These are phyloP conservation scores for Chrysomela aeneicollis DNA, from an alignment of 2,888 invertebrate species.

Conservation along the genomic window DNA sequence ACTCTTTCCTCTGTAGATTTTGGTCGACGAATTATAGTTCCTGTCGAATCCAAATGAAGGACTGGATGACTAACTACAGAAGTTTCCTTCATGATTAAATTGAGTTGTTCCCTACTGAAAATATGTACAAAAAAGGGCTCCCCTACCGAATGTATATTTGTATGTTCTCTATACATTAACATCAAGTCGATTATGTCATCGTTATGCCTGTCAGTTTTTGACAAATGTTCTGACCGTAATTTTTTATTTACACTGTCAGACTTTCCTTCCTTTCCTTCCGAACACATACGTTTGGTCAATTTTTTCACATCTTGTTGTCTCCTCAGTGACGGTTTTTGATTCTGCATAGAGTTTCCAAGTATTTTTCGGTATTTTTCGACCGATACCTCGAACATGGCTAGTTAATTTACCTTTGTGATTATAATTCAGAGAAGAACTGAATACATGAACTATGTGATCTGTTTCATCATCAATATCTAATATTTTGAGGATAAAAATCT, in stretches of 20 bases:
- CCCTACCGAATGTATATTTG: not conserved
- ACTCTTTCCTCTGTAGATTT: not conserved
- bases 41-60: conserved; percentile 1
- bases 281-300: not conserved
- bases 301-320: not conserved
- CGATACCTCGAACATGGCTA: not conserved
- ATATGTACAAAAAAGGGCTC: conserved; percentile 11
- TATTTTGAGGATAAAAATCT: not conserved
- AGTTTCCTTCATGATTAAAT: not conserved
- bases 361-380: not conserved
- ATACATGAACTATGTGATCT: not conserved
- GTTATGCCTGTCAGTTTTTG: conserved; percentile 1
- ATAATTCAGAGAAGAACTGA: not conserved
- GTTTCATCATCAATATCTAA: not conserved
- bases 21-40: not conserved
- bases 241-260: conserved; percentile 12
- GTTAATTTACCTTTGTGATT: not conserved
- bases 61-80: not conserved
- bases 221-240: conserved; percentile 1
- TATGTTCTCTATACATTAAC: not conserved
- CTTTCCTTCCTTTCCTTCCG: not conserved
- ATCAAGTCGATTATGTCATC: conserved; percentile 3
- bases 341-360: not conserved
- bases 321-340: not conserved
- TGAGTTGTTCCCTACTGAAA: conserved; percentile 14